A percentile compares a stretch with the other conserved stretches of the same genome.
These are phyloP conservation scores for Drosophila nannoptera DNA, from an alignment of 1,140 invertebrate genomes.

Conservation along the genomic window DNA sequence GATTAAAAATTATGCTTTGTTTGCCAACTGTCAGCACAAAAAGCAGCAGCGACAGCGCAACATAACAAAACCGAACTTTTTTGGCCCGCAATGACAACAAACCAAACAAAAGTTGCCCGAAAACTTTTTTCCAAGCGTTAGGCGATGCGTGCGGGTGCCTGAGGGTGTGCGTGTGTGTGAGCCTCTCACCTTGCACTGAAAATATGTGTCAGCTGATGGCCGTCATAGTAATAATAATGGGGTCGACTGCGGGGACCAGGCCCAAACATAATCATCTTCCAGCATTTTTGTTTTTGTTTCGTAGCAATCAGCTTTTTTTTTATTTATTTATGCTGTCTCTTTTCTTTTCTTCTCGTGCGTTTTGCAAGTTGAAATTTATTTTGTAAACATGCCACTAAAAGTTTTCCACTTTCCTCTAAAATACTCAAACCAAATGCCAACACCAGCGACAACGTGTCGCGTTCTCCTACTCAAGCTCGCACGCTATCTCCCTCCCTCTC, in stretches of 20 bases:
- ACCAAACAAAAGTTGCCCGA: conserved; percentile 67
- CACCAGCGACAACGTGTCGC: conserved; percentile 67
- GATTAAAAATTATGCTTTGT: conserved; percentile 78
- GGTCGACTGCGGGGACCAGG: conserved; percentile 3
- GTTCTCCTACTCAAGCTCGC: conserved; percentile 3
- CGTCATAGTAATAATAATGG: conserved; percentile 39
- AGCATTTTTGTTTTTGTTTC: conserved; percentile 44
- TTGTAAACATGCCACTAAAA: conserved; percentile 78
- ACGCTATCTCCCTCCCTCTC: neutral
- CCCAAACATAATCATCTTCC: conserved; percentile 62
- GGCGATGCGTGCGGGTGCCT: neutral
- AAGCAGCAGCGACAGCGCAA: conserved; percentile 42
- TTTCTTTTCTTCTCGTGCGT: conserved; percentile 50
- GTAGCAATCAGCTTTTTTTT: conserved; percentile 54
- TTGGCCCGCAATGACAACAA: conserved; percentile 70
- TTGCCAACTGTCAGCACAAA: conserved; percentile 76
- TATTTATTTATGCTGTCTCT: conserved; percentile 49
- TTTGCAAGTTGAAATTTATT: conserved; percentile 75
- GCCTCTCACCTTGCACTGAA: conserved; percentile 57
- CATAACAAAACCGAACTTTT: conserved; percentile 31
- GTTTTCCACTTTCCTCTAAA: conserved; percentile 78
- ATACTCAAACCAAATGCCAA: conserved; percentile 76
- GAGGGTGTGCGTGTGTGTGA: conserved; percentile 4
- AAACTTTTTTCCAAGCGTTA: conserved; percentile 35
- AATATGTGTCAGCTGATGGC: conserved; percentile 67